Evolutionary conservation across 2,888 invertebrate genomes (phyloP), one percentile per base, ranked within the genome.

Genomic region (Belgica antarctica): DNA sequence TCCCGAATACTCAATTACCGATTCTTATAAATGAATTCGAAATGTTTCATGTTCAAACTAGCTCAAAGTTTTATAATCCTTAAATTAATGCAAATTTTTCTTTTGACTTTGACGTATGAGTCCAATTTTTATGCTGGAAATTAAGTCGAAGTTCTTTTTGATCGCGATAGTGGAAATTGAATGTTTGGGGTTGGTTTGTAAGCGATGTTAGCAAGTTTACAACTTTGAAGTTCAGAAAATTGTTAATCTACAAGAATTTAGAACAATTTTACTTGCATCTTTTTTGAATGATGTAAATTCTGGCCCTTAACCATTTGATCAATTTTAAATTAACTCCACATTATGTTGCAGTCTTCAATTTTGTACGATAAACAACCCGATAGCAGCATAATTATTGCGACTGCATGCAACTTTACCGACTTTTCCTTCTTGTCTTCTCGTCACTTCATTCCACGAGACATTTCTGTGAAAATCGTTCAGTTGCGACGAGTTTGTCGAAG

Each of bases 401-500:
- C 28, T 4, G 61, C 28, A 61, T 61, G 61, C 25, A 61, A 52
- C 7, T 8, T 10, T 34, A 46, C 2, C 24, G 52, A 52, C 52
- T 61, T 28, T 17, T 47, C 17, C 25, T 2, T 61, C 25, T 61
- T 24, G 12, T 61, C 61, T 28, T n/a, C 15, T 25, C 27, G 24
- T 61, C 17, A 12, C n/a, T 15, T 1, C 17, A n/a, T 61, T 61
- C 15, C 15, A 17, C 62, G 4, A n/a, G 61, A 25, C 3, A 28
- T 17, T n/a, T 22, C 22, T 19, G n/a, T 12, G 22, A 63, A 41
- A 68, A 52, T 68, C 34, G 57, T 68, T 68, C 52, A 68, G 57
- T 68, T 68, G 68, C n/a, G 34, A 68, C 68, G 22, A 27, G 52
- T 68, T 68, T 57, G 68, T 57, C 31, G 68, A 68, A 68, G 68